Conservation (phyloP, 1,140 invertebrate species). For the Drosophila neocordata region DNA sequence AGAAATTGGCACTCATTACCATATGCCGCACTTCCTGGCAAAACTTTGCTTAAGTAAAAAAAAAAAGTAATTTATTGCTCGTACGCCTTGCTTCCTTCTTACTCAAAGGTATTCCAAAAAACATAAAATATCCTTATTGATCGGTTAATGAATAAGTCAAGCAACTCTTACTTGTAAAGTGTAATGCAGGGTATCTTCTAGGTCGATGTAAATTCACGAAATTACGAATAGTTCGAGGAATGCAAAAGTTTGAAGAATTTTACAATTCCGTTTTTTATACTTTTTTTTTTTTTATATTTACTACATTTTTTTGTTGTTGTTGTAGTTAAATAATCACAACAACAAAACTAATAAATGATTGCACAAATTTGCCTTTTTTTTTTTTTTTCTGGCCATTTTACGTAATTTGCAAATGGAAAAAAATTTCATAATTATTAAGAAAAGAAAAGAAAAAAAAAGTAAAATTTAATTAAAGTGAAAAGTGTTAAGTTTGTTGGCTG, state of each 20-base stretch:
- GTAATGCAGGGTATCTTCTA: neutral
- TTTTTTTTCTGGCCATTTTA: neutral
- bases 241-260: slow-evolving; percentile 3
- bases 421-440: slow-evolving; percentile 6
- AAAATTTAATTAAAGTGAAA: slow-evolving; percentile 12
- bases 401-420: slow-evolving; percentile 10
- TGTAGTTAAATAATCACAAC: slow-evolving; percentile 6
- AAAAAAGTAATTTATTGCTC: no score
- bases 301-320: no score
- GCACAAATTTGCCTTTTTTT: slow-evolving; percentile 3
- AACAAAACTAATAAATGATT: neutral
- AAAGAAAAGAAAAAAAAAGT: slow-evolving; percentile 2
- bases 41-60: no score
- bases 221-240: neutral
- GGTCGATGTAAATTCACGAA: neutral
- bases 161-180: neutral
- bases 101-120: no score
- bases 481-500: neutral
- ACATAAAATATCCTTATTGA: no score
- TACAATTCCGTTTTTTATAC: neutral
- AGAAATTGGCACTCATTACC: no score
- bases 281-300: neutral
- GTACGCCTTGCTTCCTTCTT: no score
- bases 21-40: no score
- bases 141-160: no score